These are phyloP conservation scores for Tadarida brasiliensis DNA, from an alignment of 2,797 vertebrate species.

Conservation along the genomic window DNA sequence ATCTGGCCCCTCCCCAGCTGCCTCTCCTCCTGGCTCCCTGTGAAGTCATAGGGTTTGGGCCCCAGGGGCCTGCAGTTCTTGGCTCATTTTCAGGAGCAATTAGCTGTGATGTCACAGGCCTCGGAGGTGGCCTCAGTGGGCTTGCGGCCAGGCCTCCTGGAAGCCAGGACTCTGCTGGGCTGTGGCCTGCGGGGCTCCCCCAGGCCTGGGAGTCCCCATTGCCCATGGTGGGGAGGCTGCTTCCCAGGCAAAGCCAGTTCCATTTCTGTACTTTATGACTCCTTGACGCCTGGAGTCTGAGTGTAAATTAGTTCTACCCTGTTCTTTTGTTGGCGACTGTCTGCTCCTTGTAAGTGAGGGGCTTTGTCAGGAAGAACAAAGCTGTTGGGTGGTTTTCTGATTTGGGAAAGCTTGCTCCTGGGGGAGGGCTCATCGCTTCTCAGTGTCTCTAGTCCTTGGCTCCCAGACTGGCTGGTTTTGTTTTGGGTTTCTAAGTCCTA, in stretches of 20 bases:
- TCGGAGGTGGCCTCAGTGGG: constrained; percentile 12
- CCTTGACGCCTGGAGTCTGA: constrained; percentile 5
- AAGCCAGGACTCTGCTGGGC: background rate
- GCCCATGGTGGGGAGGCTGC: background rate
- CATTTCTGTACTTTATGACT: constrained; percentile 47
- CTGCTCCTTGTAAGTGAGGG: constrained; percentile 66
- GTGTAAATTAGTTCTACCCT: constrained; percentile 74
- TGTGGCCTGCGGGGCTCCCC: background rate
- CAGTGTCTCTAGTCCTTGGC: background rate
- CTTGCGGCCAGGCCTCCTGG: background rate
- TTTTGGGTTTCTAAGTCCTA: constrained; percentile 72
- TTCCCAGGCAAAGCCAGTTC: constrained; percentile 22
- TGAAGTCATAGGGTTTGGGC: constrained; percentile 80
- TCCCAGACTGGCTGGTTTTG: constrained; percentile 67
- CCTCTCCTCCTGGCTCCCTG: constrained; percentile 77
- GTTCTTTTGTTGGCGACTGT: constrained; percentile 78
- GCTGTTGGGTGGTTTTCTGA: constrained; percentile 64
- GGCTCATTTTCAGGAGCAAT: constrained; percentile 87
- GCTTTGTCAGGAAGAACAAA: constrained; percentile 83
- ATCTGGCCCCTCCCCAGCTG: constrained; percentile 81
- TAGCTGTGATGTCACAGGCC: constrained; percentile 82
- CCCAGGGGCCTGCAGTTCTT: constrained; percentile 63
- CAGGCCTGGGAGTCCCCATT: background rate
- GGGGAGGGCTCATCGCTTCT: constrained; percentile 11
- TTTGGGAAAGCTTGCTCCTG: background rate